A percentile compares a stretch with the other conserved stretches of the same genome.
Conservation (phyloP, 2,113 vertebrate genomes). For the Gavialis gangeticus region DNA sequence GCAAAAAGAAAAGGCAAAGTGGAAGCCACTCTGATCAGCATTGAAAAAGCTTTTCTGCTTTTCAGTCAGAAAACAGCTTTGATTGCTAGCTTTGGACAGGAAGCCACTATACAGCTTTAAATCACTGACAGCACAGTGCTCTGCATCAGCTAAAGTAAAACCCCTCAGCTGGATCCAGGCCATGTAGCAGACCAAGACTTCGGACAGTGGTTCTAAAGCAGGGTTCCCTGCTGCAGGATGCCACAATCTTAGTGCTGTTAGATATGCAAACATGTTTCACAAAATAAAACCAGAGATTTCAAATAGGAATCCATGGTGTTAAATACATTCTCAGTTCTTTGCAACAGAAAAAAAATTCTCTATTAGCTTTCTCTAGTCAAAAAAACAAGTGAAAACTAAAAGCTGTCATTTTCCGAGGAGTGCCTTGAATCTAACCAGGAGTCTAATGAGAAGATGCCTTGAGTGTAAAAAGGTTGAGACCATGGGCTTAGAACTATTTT, state of each 20-base stretch:
- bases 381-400: no score
- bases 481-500: neutral
- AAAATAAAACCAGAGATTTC: no score
- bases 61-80: neutral
- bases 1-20: neutral
- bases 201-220: neutral
- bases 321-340: no score
- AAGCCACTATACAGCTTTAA: neutral
- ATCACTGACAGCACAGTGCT: fast-evolving
- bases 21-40: neutral
- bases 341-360: no score
- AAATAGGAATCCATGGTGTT: no score
- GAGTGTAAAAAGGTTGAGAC: no score
- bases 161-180: neutral
- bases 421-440: no score
- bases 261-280: no score
- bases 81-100: neutral
- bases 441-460: no score
- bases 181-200: neutral
- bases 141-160: fast-evolving
- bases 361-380: no score
- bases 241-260: no score
- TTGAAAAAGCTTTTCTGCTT: neutral
- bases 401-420: no score
- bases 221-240: neutral